Base-by-base conservation (phyloP, 2,797 vertebrate species). In the Tarsius wallacei region DNA sequence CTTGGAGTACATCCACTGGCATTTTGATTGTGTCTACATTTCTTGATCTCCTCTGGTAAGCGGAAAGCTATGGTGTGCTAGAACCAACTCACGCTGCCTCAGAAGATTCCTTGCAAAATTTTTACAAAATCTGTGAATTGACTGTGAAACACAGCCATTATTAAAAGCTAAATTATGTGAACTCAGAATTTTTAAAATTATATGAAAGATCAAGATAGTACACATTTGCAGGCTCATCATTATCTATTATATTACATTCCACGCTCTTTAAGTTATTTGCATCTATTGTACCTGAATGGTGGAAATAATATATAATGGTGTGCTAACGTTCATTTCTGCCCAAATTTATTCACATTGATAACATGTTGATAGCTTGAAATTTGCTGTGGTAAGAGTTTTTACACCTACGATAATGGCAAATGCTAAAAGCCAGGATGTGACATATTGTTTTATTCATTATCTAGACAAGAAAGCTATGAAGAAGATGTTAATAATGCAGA, bases 111-210 rank as follows among this genome's bases (percentile, higher is more conserved):
- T 70, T 71, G 1, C 59, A 33, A 70, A 80, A 49, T 26, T 28
- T 33, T 57, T 21, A 70, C 7, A 3, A 71, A 49, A n/a, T 86
- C 31, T 76, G 14, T 86, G 61, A 42, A n/a, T 19, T 71, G 19
- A 5, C 47, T 91, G 13, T 33, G 61, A 63, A 89, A 49, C 1
- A 61, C 16, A 76, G 22, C 2, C 2, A 8, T 76, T 70, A 63
- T 70, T 70, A 49, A 82, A 87, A 87, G 61, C 87, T 86, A 73
- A 81, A 77, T 92, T 80, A 49, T 24, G 64, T 31, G 73, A 85
- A 87, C 17, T 87, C 71, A 36, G 82, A 64, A n/a, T 68, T 61
- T 36, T 77, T 47, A 82, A 73, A 51, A 66, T 70, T 59, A 42
- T 33, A 61, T 87, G 66, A 78, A 91, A 47, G 21, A 61, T 11